phyloP scores from a whole-genome alignment of 2,888 invertebrate species.

The Agriopis leucophaearia region DNA sequence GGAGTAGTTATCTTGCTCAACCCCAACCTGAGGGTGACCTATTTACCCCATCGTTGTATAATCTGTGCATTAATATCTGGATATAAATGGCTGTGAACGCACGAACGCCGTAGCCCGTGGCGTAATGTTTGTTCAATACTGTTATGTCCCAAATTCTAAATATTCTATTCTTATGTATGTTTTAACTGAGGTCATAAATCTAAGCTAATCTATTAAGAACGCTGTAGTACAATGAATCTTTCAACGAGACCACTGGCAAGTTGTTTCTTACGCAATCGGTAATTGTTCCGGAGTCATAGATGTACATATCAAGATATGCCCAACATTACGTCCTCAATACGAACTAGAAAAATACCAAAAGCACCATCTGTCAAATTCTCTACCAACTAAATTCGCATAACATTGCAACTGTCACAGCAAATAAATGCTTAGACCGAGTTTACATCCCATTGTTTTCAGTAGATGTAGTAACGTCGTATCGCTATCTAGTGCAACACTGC shows the following conservation, averaged over 20 bases:
- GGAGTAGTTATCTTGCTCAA: slow-evolving; percentile 69
- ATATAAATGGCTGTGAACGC: slow-evolving; percentile 58
- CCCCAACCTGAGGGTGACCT: slow-evolving; percentile 66
- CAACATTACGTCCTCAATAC: too few relatives aligned
- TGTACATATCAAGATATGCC: too few relatives aligned
- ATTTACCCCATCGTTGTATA: slow-evolving; percentile 64
- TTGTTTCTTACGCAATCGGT: slow-evolving; percentile 46
- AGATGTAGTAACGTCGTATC: too few relatives aligned
- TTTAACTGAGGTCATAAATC: slow-evolving; percentile 36
- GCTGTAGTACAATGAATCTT: slow-evolving; percentile 32
- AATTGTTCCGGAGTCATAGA: slow-evolving; percentile 51
- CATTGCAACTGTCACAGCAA: too few relatives aligned
- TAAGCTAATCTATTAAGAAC: slow-evolving; percentile 36
- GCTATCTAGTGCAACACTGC: too few relatives aligned
- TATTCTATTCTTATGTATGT: slow-evolving; percentile 39
- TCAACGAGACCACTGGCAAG: slow-evolving; percentile 28
- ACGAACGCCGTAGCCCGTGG: slow-evolving; percentile 47
- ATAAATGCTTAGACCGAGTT: too few relatives aligned
- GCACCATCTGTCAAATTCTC: too few relatives aligned
- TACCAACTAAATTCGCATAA: too few relatives aligned
- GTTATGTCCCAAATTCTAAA: slow-evolving; percentile 53
- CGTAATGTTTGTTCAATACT: slow-evolving; percentile 58
- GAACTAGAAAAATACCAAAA: too few relatives aligned
- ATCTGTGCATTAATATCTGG: slow-evolving; percentile 67
- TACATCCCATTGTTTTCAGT: too few relatives aligned